Evolutionary conservation across 2,113 vertebrate species (phyloP).

Genomic region (Procavia capensis): DNA sequence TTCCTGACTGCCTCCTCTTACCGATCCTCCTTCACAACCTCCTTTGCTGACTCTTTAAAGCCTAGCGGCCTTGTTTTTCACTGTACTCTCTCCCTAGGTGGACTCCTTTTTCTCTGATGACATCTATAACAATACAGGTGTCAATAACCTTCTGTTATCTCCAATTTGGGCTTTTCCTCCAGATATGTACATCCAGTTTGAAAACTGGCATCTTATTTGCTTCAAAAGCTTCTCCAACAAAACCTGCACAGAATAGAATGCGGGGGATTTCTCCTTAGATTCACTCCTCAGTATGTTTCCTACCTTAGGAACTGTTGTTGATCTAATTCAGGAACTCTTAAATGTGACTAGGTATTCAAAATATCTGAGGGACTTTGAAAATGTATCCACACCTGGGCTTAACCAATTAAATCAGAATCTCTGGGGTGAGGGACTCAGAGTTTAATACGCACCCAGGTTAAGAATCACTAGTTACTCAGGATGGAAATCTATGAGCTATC

Average conservation of each 20-base stretch:
- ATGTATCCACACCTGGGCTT: background rate
- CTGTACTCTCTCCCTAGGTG: background rate
- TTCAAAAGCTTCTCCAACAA: background rate
- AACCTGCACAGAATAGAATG: background rate
- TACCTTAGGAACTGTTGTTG: background rate
- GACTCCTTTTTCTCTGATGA: background rate
- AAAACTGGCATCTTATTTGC: background rate
- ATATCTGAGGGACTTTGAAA: background rate
- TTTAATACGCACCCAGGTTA: background rate
- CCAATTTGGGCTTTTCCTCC: background rate
- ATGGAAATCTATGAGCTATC: background rate
- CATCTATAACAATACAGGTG: background rate
- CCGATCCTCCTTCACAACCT: background rate
- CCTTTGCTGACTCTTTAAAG: slow-evolving; percentile 24
- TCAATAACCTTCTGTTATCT: background rate
- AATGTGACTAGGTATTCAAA: background rate
- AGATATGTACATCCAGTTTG: background rate
- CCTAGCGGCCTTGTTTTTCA: background rate
- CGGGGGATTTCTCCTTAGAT: background rate
- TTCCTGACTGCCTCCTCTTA: slow-evolving; percentile 28
- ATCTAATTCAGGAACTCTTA: background rate
- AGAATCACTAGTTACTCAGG: background rate
- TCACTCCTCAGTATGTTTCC: background rate
- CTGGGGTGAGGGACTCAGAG: background rate
- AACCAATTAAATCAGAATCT: background rate